Evolutionary conservation across 2,888 invertebrate species (phyloP).

Genomic region (Orthosia incerta): DNA sequence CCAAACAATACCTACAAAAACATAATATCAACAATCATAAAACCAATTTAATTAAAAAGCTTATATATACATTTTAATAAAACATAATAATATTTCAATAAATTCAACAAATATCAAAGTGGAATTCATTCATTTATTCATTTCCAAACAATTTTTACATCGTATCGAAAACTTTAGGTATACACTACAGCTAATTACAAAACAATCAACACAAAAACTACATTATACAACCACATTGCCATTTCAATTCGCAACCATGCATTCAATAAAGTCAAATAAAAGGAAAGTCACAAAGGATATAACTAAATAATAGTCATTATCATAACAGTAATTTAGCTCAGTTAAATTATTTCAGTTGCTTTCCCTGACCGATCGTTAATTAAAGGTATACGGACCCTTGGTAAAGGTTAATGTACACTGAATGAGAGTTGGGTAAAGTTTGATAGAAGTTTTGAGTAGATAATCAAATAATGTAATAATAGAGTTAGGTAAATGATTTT

Average conservation of each 20-base stretch:
- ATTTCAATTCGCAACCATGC: too few relatives aligned
- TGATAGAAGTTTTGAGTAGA: not conserved
- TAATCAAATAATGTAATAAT: not conserved
- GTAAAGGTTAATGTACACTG: conserved; percentile 39
- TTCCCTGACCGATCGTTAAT: conserved; percentile 60
- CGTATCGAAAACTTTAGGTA: too few relatives aligned
- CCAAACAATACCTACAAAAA: too few relatives aligned
- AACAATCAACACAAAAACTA: too few relatives aligned
- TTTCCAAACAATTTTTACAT: too few relatives aligned
- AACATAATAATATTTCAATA: not conserved
- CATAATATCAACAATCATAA: not conserved
- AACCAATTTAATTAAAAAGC: not conserved
- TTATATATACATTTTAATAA: not conserved
- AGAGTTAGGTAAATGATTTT: too few relatives aligned
- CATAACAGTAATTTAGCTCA: conserved; percentile 61
- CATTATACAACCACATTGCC: too few relatives aligned
- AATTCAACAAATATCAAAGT: conserved; percentile 21
- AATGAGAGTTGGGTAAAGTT: not conserved
- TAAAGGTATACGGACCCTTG: conserved; percentile 50
- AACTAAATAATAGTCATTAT: conserved; percentile 49
- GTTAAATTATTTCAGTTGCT: conserved; percentile 65
- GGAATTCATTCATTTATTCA: too few relatives aligned
- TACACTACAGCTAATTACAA: too few relatives aligned
- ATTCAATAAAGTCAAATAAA: too few relatives aligned
- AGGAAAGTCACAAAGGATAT: conserved; percentile 49